Evolutionary conservation across 2,113 vertebrate species (phyloP).

Genomic region (Steatornis caripensis): DNA sequence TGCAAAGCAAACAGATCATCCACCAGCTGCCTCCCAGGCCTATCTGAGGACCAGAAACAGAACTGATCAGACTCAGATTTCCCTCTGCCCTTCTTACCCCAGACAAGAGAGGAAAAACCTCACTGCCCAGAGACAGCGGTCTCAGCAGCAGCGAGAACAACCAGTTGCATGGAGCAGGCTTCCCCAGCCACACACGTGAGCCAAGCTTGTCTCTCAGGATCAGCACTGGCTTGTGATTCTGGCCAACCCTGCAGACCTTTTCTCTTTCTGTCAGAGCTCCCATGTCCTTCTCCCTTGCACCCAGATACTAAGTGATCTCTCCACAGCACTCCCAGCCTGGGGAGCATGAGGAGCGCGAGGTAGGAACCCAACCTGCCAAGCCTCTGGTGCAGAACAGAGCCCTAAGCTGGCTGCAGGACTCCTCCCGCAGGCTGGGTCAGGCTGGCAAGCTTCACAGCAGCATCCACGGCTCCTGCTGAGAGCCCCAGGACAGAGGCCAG

Average conservation of each 20-base stretch:
- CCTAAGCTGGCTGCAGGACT: not conserved
- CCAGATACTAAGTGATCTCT: not conserved
- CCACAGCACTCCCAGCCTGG: not conserved
- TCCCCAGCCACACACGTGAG: not conserved
- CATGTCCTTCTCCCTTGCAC: not conserved
- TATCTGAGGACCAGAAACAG: not conserved
- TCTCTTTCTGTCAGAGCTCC: not conserved
- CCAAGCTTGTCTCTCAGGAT: not conserved
- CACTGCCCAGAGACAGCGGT: not conserved
- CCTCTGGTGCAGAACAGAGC: not conserved
- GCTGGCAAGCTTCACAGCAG: not conserved
- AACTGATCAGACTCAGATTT: not conserved
- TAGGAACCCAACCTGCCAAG: not conserved
- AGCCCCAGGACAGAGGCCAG: not conserved
- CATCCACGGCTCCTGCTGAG: not conserved
- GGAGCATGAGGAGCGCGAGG: fast-evolving
- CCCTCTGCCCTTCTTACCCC: not conserved
- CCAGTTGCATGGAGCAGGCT: not conserved
- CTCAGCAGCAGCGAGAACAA: not conserved
- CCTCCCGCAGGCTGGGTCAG: not conserved
- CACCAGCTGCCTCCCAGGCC: not conserved
- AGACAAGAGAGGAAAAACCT: not conserved
- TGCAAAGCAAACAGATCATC: not conserved
- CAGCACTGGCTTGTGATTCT: not conserved
- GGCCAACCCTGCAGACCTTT: not conserved